These are phyloP conservation scores for Orthosia gracilis DNA, from an alignment of 2,888 invertebrate species.

Conservation along the genomic window DNA sequence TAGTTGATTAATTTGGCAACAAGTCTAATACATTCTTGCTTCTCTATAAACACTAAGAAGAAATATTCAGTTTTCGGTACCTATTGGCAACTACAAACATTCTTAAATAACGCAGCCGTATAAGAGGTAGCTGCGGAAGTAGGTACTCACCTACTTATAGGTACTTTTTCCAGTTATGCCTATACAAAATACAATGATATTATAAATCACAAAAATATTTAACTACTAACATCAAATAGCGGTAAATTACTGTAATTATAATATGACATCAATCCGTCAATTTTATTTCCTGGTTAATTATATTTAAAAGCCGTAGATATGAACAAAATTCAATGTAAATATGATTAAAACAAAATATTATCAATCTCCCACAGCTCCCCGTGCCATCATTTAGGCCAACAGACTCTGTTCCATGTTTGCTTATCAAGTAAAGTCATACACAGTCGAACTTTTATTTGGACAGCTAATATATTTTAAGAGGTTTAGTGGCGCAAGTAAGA, in stretches of 20 bases:
- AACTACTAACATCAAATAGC: conserved; percentile 18
- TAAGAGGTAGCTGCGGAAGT: conserved; percentile 24
- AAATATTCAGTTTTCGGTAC: conserved; percentile 8
- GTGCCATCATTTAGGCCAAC: conserved; percentile 17
- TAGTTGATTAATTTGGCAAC: conserved; percentile 59
- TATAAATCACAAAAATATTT: conserved; percentile 23
- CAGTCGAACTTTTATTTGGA: background rate
- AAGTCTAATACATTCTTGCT: conserved; percentile 31
- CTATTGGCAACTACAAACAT: conserved; percentile 1
- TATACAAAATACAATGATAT: background rate
- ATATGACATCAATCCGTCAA: background rate
- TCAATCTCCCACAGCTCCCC: conserved; percentile 15
- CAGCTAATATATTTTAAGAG: conserved; percentile 17
- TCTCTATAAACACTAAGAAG: conserved; percentile 15
- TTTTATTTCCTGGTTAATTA: background rate
- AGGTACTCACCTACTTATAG: background rate
- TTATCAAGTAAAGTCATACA: conserved; percentile 2
- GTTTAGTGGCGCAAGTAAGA: conserved; percentile 27
- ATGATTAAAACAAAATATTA: background rate
- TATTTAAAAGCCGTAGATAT: background rate
- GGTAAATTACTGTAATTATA: background rate
- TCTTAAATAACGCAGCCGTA: conserved; percentile 25
- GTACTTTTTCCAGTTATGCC: background rate
- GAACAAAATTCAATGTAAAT: background rate
- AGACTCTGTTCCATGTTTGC: background rate